Evolutionary conservation across 2,797 vertebrate genomes (phyloP).

Genomic region (Australoheros facetus): DNA sequence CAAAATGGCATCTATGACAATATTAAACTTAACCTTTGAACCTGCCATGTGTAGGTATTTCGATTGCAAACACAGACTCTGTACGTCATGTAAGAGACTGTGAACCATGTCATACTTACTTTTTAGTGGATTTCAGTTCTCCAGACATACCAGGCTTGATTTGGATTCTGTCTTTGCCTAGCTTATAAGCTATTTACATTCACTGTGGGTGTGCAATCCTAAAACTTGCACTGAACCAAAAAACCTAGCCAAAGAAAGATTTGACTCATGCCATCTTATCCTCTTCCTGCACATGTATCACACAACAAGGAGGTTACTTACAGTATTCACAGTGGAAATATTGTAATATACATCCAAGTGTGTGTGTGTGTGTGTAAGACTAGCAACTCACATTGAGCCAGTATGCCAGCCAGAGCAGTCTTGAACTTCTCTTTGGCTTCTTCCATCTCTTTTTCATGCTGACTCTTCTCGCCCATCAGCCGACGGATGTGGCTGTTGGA

Average conservation of each 20-base stretch:
- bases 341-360: neutral
- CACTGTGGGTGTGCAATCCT: slow-evolving; percentile 17
- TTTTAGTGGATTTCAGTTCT: slow-evolving; percentile 14
- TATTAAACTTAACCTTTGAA: slow-evolving; percentile 4
- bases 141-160: slow-evolving; percentile 19
- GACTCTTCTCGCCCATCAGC: slow-evolving; percentile 88
- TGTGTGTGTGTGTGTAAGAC: neutral
- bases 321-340: neutral
- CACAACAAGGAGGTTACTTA: neutral
- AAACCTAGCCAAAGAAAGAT: neutral
- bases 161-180: slow-evolving; percentile 9
- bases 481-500: slow-evolving; percentile 94
- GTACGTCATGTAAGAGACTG: slow-evolving; percentile 2
- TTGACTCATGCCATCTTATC: slow-evolving; percentile 5
- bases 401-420: slow-evolving; percentile 89
- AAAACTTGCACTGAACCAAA: slow-evolving; percentile 2
- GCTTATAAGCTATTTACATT: neutral
- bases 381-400: slow-evolving; percentile 92
- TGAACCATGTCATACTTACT: slow-evolving; percentile 56
- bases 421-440: slow-evolving; percentile 97
- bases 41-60: neutral
- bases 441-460: slow-evolving; percentile 96
- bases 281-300: slow-evolving; percentile 6
- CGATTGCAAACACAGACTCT: slow-evolving; percentile 1
- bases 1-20: neutral